Evolutionary conservation across 2,797 vertebrate species (phyloP).

Genomic region (Mus spretus): DNA sequence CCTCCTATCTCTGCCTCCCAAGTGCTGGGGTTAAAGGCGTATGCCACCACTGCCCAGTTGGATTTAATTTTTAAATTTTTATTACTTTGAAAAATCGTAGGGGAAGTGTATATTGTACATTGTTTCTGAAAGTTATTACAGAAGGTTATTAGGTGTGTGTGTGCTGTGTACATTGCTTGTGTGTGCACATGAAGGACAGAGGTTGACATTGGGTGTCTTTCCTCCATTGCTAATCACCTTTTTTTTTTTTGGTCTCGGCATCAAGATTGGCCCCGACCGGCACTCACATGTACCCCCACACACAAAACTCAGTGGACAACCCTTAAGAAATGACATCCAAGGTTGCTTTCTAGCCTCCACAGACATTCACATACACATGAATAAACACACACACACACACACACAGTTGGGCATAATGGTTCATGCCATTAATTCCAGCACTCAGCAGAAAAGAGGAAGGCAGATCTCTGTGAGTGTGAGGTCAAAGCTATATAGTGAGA

Average conservation of each 20-base stretch:
- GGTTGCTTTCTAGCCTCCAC: background rate
- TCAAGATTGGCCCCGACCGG: background rate
- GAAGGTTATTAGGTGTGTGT: no score
- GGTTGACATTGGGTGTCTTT: background rate
- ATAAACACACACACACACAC: background rate
- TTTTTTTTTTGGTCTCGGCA: background rate
- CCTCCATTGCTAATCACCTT: background rate
- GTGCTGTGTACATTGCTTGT: background rate
- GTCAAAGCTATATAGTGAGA: background rate
- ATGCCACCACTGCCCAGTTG: no score
- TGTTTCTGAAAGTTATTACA: background rate
- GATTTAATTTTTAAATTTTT: background rate
- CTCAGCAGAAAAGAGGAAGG: background rate
- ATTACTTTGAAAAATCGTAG: background rate
- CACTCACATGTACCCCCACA: background rate
- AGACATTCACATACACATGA: background rate
- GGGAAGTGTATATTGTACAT: background rate
- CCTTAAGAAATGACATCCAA: background rate
- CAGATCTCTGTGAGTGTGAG: background rate
- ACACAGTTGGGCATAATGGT: background rate
- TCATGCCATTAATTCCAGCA: background rate
- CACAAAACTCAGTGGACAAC: background rate
- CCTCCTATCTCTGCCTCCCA: no score
- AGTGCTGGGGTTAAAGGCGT: no score
- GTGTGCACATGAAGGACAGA: background rate